Conservation (phyloP, 2,888 invertebrate genomes). For the Drosophila fungiperda region DNA sequence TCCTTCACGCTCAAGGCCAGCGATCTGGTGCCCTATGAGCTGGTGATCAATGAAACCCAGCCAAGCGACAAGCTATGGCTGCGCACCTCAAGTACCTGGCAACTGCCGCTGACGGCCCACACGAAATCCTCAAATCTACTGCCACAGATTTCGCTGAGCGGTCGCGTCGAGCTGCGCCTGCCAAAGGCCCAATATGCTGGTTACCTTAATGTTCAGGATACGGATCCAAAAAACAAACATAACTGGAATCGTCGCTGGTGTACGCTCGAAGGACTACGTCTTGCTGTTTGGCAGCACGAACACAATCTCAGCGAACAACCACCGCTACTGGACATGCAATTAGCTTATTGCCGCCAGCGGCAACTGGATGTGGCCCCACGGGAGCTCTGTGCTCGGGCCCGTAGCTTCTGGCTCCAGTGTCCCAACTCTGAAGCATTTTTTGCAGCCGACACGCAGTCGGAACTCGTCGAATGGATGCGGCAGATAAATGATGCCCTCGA, state of each 20-base stretch:
- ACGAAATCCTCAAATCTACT: constrained; percentile 77
- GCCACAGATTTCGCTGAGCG: constrained; percentile 71
- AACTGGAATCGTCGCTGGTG: constrained; percentile 87
- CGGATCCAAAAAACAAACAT: constrained; percentile 83
- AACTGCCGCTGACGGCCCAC: constrained; percentile 61
- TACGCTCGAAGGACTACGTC: constrained; percentile 84
- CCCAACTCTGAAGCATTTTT: constrained; percentile 81
- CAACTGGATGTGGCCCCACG: constrained; percentile 83
- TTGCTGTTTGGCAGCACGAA: constrained; percentile 86
- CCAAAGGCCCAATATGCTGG: constrained; percentile 82
- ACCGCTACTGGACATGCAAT: constrained; percentile 83
- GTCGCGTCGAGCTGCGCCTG: constrained; percentile 74
- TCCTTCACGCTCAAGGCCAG: constrained; percentile 73
- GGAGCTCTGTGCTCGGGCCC: constrained; percentile 86
- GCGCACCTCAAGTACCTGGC: constrained; percentile 67
- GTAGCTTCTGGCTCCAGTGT: constrained; percentile 68
- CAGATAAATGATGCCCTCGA: constrained; percentile 85
- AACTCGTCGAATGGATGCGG: constrained; percentile 85
- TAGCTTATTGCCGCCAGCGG: constrained; percentile 71
- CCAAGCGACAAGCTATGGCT: constrained; percentile 69
- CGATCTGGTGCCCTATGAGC: constrained; percentile 78
- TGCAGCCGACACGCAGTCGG: constrained; percentile 85
- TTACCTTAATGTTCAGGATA: constrained; percentile 86
- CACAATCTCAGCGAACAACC: constrained; percentile 82
- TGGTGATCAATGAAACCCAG: constrained; percentile 57